Evolutionary conservation across 2,113 vertebrate species (phyloP), one percentile per base, ranked within the genome.

Genomic region (Felis chaus): DNA sequence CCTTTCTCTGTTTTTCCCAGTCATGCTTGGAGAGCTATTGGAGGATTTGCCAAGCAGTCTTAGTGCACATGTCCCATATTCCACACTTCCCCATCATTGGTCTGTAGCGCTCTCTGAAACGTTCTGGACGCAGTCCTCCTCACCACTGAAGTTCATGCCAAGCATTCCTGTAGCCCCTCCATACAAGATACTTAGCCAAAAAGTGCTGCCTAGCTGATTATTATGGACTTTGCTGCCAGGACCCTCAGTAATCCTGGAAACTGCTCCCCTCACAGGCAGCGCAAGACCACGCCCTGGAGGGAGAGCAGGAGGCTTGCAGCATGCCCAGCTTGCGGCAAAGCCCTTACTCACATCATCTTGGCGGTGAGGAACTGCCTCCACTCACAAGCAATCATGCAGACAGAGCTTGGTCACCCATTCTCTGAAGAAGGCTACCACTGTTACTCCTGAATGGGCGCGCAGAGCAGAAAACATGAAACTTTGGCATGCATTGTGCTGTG

Each of bases 221-320:
- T 16, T 33, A 78, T 0, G 55, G 39, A 36, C 29, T 31, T 36
- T n/a, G 91, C 71, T 31, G 63, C 48, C 83, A 23, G 63, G 21
- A 27, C 25, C 50, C 79, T 66, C 48, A 11, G 45, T 11, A 29
- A n/a, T 31, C 31, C 68, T 61, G 73, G 61, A 78, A 78, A 86
- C 25, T 7, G 10, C 27, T 50, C 36, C 57, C 27, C 45, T 29
- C 1, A 5, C 5, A 53, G 27, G 65, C 48, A 68, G 36, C 33
- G 15, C 33, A 33, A 53, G 66, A 31, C 55, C 0, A 0, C 0
- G 0, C 27, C 85, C 19, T 25, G 29, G 48, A 21, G 14, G n/a
- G 25, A 15, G 5, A 41, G 83, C 50, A 0, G 55, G 39, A 23
- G 33, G 4, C 68, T 63, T 19, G 19, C 13, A 0, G 4, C 7